Conservation (phyloP, 2,888 invertebrate genomes). For the Xestoiulus laeticollis region DNA sequence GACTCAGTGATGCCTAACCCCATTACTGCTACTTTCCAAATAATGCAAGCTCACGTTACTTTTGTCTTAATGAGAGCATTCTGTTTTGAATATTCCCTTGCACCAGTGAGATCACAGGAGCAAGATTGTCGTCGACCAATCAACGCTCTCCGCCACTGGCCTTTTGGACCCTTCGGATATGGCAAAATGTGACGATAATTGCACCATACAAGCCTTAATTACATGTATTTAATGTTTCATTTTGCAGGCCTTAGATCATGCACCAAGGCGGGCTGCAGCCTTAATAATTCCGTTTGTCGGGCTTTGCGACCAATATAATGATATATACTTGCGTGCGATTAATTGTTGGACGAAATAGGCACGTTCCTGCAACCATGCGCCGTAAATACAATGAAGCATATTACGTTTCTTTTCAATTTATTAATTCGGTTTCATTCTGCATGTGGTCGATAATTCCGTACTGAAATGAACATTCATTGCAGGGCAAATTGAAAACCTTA, state of each 20-base stretch:
- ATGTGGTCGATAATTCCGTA: neutral
- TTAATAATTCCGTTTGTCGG: slow-evolving; percentile 19
- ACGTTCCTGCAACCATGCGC: neutral
- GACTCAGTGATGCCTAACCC: neutral
- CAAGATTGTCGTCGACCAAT: neutral
- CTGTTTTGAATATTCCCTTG: neutral
- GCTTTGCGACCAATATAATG: slow-evolving; percentile 11
- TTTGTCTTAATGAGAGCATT: neutral
- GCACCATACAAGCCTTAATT: slow-evolving; percentile 19
- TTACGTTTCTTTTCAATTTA: neutral
- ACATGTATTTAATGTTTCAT: slow-evolving; percentile 7
- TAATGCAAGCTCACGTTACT: neutral
- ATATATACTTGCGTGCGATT: neutral
- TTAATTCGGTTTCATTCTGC: neutral
- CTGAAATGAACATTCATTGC: neutral
- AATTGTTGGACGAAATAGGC: neutral
- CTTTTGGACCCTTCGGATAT: slow-evolving; percentile 3
- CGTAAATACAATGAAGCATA: neutral
- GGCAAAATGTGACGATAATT: neutral
- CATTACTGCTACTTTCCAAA: neutral
- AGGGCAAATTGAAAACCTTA: too few species aligned
- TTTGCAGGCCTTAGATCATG: neutral
- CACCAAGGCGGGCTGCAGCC: neutral
- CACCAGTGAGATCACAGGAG: neutral
- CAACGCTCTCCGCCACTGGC: neutral